Conservation (phyloP, 2,888 invertebrate species). For the Lymantria monacha region DNA sequence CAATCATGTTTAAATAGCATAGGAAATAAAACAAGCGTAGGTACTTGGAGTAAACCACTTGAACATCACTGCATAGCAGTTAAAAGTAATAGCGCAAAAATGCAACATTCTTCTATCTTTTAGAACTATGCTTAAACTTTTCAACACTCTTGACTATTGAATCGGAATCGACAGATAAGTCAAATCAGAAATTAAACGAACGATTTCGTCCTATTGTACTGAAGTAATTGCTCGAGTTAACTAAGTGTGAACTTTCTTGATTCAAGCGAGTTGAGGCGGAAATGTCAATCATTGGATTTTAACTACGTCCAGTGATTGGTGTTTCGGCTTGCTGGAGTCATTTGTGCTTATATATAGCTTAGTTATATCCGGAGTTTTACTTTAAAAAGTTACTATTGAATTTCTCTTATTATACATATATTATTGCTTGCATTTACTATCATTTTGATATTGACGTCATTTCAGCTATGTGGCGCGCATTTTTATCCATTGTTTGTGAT, state of each 20-base stretch:
- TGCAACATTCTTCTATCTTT: not conserved
- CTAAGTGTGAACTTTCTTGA: conserved; percentile 35
- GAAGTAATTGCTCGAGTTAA: conserved; percentile 33
- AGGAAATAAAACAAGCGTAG: no score
- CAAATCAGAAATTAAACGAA: conserved; percentile 31
- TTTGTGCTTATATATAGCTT: no score
- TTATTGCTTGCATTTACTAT: no score
- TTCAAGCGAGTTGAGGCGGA: conserved; percentile 20
- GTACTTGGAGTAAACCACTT: no score
- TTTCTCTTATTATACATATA: no score
- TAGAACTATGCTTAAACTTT: conserved; percentile 12
- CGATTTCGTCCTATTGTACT: conserved; percentile 26
- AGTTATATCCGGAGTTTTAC: not conserved
- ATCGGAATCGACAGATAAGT: conserved; percentile 31
- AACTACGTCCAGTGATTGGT: conserved; percentile 26
- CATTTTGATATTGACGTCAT: no score
- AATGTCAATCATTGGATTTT: conserved; percentile 37
- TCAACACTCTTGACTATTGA: conserved; percentile 15
- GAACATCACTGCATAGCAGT: no score
- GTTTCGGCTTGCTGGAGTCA: conserved; percentile 4
- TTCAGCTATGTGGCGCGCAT: no score
- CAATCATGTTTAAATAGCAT: no score
- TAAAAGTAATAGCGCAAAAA: not conserved
- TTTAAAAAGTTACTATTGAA: not conserved
- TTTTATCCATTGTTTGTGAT: no score